Evolutionary conservation across 1,140 invertebrate species (phyloP), one percentile per base, ranked within the genome.

Genomic region (Fopius arisanus): DNA sequence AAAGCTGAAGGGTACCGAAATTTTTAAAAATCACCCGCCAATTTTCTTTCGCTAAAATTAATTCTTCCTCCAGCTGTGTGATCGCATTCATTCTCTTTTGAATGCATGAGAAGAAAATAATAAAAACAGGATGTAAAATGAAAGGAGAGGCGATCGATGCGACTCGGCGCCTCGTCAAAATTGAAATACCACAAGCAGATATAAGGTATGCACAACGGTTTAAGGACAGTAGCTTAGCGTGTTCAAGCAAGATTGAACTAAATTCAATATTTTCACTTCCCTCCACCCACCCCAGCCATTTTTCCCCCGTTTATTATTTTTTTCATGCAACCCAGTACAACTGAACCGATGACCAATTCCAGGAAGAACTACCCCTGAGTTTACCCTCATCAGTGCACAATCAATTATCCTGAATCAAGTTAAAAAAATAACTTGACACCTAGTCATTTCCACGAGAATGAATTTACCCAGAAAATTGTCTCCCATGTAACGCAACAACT

Each of bases 111-210:
- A 43, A 12, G 43, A 5, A 48, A 48, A 48, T 48, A 48, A 48
- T 48, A 48, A 37, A 48, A 48, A 19, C 43, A 16, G 14, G 7
- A 16, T 48, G 43, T 48, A 48, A 59, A 59, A 59, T 7, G 23
- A 59, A 21, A 59, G 19, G 19, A 51, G 19, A 14, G n/a, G 21
- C 16, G 41, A 67, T 67, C 66, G 66, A 67, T 67, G 21, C 37
- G 31, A 67, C 66, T 67, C 66, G 66, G 41, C 66, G 31, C 23
- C 26, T 69, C 23, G 43, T 69, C 67, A 69, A 69, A 69, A 69
- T 69, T 69, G 67, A 48, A 69, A 69, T 69, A 69, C 43, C 40
- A 12, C 40, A 28, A 12, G 67, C 23, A 43, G 3, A 59, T 59
- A 59, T 59, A 59, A 59, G 54, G 54, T 59, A 59, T 59, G 54